Evolutionary conservation across 2,797 vertebrate species (phyloP).

Genomic region (Emys orbicularis): DNA sequence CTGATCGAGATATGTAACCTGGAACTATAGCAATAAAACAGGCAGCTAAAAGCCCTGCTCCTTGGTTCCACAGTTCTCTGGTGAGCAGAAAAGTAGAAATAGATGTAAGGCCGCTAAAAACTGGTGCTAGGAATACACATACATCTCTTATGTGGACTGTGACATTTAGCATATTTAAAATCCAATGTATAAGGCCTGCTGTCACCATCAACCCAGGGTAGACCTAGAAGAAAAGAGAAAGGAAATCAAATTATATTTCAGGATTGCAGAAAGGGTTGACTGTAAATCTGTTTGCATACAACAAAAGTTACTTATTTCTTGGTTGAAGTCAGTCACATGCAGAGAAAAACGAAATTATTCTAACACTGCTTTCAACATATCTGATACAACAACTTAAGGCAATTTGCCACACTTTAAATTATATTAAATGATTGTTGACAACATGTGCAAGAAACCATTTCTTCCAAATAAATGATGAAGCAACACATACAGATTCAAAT

Average conservation of each 20-base stretch:
- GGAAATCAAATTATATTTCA: slow-evolving; percentile 13
- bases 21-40: slow-evolving; percentile 99
- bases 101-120: slow-evolving; percentile 97
- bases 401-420: slow-evolving; percentile 3
- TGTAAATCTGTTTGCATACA: not conserved
- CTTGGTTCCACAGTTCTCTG: slow-evolving; percentile 97
- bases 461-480: slow-evolving; percentile 7
- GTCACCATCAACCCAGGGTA: slow-evolving; percentile 98
- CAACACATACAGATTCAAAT: slow-evolving; percentile 8
- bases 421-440: slow-evolving; percentile 28
- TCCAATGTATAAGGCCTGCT: slow-evolving; percentile 96
- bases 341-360: slow-evolving; percentile 50
- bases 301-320: slow-evolving; percentile 36
- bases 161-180: slow-evolving; percentile 96
- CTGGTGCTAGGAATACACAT: slow-evolving; percentile 95
- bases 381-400: not conserved
- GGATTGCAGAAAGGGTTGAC: not conserved
- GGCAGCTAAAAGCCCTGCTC: slow-evolving; percentile 95
- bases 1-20: slow-evolving; percentile 97
- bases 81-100: slow-evolving; percentile 98
- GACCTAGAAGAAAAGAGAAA: slow-evolving; percentile 80
- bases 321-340: not conserved
- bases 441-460: slow-evolving; percentile 17
- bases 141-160: slow-evolving; percentile 98
- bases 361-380: slow-evolving; percentile 16